Conservation (phyloP, 2,888 invertebrate genomes). For the Homarus gammarus region DNA sequence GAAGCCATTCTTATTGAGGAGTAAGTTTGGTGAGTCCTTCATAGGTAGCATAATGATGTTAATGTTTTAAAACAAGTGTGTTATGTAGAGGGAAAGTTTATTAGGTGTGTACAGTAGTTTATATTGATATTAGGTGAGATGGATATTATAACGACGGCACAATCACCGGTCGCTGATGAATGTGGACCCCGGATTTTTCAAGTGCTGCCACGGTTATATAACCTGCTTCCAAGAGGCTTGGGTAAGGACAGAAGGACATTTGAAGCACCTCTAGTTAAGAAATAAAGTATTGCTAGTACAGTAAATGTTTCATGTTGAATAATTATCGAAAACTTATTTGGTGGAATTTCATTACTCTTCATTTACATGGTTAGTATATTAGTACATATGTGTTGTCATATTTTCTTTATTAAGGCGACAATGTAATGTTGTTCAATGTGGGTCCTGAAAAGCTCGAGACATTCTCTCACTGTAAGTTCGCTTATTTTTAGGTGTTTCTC, state of each 20-base stretch:
- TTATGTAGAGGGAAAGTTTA: not conserved
- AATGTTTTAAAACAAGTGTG: not conserved
- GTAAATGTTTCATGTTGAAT: not conserved
- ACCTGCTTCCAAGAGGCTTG: not conserved
- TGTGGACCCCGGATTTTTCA: not conserved
- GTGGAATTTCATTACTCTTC: not conserved
- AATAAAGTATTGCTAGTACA: not conserved
- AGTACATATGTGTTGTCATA: not conserved
- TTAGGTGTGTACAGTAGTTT: not conserved
- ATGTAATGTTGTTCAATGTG: not conserved
- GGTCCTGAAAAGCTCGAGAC: not conserved
- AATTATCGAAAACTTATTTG: not conserved
- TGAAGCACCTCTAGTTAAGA: not conserved
- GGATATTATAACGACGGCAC: not conserved
- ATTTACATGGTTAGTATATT: not conserved
- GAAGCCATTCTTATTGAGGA: not conserved
- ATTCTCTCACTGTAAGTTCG: not conserved
- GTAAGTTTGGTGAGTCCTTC: not conserved
- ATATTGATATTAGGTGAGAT: too few species aligned
- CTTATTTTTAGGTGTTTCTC: not conserved
- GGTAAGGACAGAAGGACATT: not conserved
- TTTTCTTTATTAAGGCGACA: not conserved
- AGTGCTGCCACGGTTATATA: conserved; percentile 6
- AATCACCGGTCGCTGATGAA: not conserved
- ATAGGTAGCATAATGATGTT: not conserved